Base-by-base conservation (phyloP, 2,797 vertebrate genomes). In the Sibirionetta formosa region DNA sequence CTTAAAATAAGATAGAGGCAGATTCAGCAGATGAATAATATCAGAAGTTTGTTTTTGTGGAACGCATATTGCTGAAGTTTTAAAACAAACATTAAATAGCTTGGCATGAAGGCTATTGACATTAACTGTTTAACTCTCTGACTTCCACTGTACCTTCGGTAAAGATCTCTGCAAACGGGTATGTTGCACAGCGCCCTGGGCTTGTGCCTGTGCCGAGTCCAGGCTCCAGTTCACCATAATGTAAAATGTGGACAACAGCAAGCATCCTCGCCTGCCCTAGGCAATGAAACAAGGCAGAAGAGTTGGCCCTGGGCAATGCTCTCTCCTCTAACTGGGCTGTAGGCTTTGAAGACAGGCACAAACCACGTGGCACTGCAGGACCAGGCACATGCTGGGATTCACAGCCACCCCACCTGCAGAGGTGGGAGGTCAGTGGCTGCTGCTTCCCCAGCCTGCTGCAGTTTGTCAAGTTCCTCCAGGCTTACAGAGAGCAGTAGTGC, bases 41-140 rank as follows among this genome's bases (percentile, higher is more conserved):
- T n/a, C 61, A 88, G 54, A 68, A 71, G 73, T 93, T 78, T 84
- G 29, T 84, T 94, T 92, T 76, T 77, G 36, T 70, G 42, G 73
- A 75, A 61, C 40, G 61, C 15, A 33, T 79, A 36, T 89, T 90
- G 56, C 65, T 90, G 53, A 40, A 60, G 31, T 71, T 94, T 66
- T 80, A 77, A 93, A 94, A 63, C 54, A 84, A 91, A 31, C 36
- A 63, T 60, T 46, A 51, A 66, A 35, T 63, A 82, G 36, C 92
- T 71, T 61, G 38, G 53, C 82, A 40, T 36, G 90, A 94, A 95
- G 71, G 70, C 48, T 92, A 23, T 27, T 60, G 40, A 38, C 64
- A 90, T 82, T 73, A 91, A 66, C 64, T 68, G 8, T 86, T 73
- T 80, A 42, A 51, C 70, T 90, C 27, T 51, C 7, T n/a, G 48